These are phyloP conservation scores for Callospermophilus lateralis DNA, from an alignment of 2,113 vertebrate species.

Conservation along the genomic window DNA sequence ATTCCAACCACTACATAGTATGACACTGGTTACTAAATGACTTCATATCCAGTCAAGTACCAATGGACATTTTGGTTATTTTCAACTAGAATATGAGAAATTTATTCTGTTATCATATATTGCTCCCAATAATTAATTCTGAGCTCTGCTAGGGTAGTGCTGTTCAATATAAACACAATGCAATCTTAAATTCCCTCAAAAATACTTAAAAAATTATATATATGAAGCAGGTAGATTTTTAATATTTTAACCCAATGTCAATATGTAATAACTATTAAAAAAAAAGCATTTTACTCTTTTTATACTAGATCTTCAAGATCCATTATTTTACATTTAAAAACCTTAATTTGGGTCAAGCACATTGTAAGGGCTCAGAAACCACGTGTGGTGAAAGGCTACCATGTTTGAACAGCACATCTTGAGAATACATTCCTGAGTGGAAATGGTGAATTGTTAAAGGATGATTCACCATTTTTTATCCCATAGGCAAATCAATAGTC, in stretches of 20 bases:
- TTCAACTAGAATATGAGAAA: slow-evolving; percentile 26
- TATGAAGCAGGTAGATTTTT: too few relatives aligned
- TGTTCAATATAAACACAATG: background rate
- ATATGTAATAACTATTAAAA: slow-evolving; percentile 4
- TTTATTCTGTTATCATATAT: background rate
- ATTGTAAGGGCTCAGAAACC: background rate
- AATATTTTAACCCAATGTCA: background rate
- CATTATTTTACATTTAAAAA: background rate
- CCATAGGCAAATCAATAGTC: background rate
- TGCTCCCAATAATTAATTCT: background rate
- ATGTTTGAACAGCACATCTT: background rate
- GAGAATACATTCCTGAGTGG: background rate
- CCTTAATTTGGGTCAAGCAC: background rate
- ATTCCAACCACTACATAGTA: background rate
- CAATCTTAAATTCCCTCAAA: slow-evolving; percentile 3
- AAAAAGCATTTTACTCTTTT: background rate
- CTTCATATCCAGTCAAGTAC: background rate
- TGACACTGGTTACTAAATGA: background rate
- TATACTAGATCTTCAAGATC: slow-evolving; percentile 9
- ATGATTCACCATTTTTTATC: background rate
- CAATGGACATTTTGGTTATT: background rate
- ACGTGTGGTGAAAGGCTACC: background rate
- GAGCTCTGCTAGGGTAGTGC: background rate
- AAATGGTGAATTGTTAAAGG: background rate
- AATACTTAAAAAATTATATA: background rate